Evolutionary conservation across 2,888 invertebrate species (phyloP).

Genomic region (Orchesellides sinensis): DNA sequence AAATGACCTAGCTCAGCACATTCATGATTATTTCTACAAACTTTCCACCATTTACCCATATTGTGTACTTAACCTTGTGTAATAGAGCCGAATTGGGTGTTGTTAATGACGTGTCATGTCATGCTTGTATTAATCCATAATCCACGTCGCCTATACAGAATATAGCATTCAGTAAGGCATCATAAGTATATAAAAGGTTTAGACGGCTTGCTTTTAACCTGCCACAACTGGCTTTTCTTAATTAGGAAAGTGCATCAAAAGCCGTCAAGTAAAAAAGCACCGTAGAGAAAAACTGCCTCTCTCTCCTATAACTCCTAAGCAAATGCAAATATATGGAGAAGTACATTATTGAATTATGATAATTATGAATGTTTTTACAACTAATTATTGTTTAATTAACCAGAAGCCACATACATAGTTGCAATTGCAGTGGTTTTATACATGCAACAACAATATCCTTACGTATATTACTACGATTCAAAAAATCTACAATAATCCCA

Average conservation of each 20-base stretch:
- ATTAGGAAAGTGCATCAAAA: constrained; percentile 31
- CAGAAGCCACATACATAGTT: too few species aligned
- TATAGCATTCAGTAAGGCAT: too few species aligned
- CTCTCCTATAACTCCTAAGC: neutral
- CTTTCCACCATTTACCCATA: neutral
- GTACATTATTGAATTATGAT: constrained; percentile 16
- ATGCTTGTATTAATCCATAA: too few species aligned
- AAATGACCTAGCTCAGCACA: neutral
- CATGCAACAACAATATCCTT: too few species aligned
- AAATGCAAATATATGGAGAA: neutral
- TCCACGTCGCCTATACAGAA: too few species aligned
- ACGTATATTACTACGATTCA: too few species aligned
- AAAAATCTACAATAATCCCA: too few species aligned
- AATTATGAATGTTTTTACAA: constrained; percentile 10
- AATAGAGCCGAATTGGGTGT: neutral
- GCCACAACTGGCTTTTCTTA: constrained; percentile 32
- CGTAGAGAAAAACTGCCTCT: neutral
- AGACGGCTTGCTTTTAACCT: too few species aligned
- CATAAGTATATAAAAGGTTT: too few species aligned
- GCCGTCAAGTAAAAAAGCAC: neutral
- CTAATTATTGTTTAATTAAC: too few species aligned
- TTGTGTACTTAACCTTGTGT: neutral
- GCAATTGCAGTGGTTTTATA: too few species aligned
- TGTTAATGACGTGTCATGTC: constrained; percentile 1
- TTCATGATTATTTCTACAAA: neutral